phyloP scores from a whole-genome alignment of 2,113 vertebrate species.

The Craseonycteris thonglongyai region DNA sequence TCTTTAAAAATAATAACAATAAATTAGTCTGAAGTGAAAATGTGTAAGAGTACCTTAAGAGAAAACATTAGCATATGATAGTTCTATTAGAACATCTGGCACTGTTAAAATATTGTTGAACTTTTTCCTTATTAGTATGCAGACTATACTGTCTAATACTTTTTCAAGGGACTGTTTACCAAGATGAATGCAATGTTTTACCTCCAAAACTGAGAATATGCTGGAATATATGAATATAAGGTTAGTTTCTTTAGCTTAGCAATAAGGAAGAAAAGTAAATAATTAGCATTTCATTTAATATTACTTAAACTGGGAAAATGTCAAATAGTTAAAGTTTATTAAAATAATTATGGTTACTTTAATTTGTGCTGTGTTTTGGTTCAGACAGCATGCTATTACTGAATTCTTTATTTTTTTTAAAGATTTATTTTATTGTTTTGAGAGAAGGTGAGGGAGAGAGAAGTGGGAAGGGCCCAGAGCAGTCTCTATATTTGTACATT shows the following conservation, averaged over 20 bases:
- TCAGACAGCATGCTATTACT: too few species aligned
- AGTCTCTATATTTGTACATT: too few species aligned
- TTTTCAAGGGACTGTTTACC: conserved; percentile 10
- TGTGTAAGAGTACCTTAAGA: neutral
- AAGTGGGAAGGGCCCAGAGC: too few species aligned
- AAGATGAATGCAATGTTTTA: conserved; percentile 5
- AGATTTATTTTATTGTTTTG: too few species aligned
- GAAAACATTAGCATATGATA: neutral
- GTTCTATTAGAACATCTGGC: neutral
- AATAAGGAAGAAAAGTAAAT: neutral
- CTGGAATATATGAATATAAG: neutral
- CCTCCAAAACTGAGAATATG: neutral
- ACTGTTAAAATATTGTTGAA: neutral
- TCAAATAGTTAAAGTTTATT: neutral
- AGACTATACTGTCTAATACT: neutral
- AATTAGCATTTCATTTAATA: neutral
- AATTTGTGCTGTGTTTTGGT: neutral
- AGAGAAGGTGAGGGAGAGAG: too few species aligned
- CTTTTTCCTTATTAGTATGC: neutral
- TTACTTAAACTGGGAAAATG: conserved; percentile 1
- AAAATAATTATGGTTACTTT: conserved; percentile 6
- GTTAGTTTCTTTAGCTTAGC: conserved; percentile 31
- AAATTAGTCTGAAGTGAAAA: conserved; percentile 18
- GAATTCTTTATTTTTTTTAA: too few species aligned
- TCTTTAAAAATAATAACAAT: too few species aligned